Evolutionary conservation across 2,113 vertebrate genomes (phyloP).

Genomic region (Serinus canaria): DNA sequence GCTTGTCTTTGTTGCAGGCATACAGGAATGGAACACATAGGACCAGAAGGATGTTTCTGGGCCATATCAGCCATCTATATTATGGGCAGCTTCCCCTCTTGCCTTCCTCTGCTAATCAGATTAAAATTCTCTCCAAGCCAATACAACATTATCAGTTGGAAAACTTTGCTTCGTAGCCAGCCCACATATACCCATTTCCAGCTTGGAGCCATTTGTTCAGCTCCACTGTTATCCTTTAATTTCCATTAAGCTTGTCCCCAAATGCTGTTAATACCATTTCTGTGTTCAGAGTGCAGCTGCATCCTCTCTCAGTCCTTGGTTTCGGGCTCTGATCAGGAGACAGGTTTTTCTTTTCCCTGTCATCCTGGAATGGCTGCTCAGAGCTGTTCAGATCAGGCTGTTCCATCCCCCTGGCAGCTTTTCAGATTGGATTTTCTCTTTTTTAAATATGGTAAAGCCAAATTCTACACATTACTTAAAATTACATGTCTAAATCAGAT

Average conservation of each 20-base stretch:
- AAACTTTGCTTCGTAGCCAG: background rate
- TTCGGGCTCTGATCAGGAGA: background rate
- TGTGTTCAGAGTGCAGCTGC: background rate
- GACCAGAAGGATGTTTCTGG: background rate
- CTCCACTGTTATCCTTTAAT: background rate
- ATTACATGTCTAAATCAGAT: background rate
- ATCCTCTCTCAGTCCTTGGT: background rate
- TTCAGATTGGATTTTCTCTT: background rate
- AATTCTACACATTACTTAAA: background rate
- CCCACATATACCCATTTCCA: background rate
- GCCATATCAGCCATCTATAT: background rate
- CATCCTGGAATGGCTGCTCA: background rate
- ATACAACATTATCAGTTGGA: background rate
- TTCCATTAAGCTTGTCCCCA: constrained; percentile 11
- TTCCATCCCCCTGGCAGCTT: background rate
- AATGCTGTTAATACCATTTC: background rate
- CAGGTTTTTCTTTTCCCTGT: background rate
- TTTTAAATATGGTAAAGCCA: background rate
- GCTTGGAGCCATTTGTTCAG: background rate
- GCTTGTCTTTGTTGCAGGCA: background rate
- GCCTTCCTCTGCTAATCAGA: background rate
- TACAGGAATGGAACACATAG: fast-evolving
- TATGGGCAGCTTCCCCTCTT: background rate
- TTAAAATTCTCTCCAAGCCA: background rate
- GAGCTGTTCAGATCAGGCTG: background rate